Evolutionary conservation across 2,888 invertebrate genomes (phyloP).

Genomic region (Macrophya alboannulata): DNA sequence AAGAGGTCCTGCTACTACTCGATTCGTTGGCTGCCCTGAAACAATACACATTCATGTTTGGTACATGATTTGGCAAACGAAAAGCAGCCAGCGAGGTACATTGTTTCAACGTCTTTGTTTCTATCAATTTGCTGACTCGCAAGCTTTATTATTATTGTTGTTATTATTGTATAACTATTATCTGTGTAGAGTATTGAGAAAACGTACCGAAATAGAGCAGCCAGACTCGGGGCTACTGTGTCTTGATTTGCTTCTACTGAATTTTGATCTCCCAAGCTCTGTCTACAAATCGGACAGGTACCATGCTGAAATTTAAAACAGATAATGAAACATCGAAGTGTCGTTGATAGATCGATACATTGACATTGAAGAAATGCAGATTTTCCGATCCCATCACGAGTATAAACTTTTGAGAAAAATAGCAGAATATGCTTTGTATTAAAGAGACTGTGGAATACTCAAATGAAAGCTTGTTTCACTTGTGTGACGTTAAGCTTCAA

Average conservation of each 20-base stretch:
- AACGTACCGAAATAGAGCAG: constrained; percentile 76
- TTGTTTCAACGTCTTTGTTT: neutral
- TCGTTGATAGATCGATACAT: neutral
- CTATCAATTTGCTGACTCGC: neutral
- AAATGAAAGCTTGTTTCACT: neutral
- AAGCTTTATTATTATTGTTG: neutral
- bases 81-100: neutral
- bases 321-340: neutral
- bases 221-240: constrained; percentile 76
- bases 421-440: neutral
- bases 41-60: constrained; percentile 44
- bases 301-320: constrained; percentile 85
- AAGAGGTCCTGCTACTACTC: constrained; percentile 70
- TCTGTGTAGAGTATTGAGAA: neutral
- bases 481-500: neutral
- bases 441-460: neutral
- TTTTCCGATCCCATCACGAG: neutral
- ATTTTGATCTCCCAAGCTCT: constrained; percentile 84
- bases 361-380: neutral
- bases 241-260: constrained; percentile 78
- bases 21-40: constrained; percentile 75
- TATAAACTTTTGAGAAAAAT: neutral
- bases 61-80: neutral
- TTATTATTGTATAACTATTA: neutral
- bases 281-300: constrained; percentile 97